Evolutionary conservation across 1,140 invertebrate species (phyloP), one percentile per base, ranked within the genome.

Genomic region (Drosophila littoralis): DNA sequence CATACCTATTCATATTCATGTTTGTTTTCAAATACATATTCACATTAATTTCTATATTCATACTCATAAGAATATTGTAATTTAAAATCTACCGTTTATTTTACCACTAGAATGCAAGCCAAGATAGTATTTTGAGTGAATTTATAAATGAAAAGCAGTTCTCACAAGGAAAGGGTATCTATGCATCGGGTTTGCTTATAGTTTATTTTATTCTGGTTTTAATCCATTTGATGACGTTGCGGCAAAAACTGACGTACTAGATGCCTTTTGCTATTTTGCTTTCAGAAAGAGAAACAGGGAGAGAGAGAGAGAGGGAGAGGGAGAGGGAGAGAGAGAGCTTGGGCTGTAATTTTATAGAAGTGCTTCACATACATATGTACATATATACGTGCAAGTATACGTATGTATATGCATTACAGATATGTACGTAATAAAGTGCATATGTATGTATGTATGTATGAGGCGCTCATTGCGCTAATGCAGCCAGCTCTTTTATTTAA

Each of bases 401-500:
- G 36, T 43, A 54, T 48, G 33, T 48, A 7, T n/a, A 40, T 38
- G 15, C 15, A 15, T 36, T 45, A 45, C 9, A 10, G 45, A 33
- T 55, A n/a, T 15, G 36, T 42, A 46, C 17, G 13, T 35, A 8
- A 57, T 42, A 22, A 40, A 50, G 35, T 28, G 7, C n/a, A n/a
- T n/a, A n/a, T n/a, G n/a, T n/a, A n/a, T n/a, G n/a, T n/a, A n/a
- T n/a, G n/a, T n/a, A 8, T 48, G 22, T 33, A 36, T 50, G 15
- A 32, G 15, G 12, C 58, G 33, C 72, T 64, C 59, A 48, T 64
- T 72, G 55, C 59, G 28, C 45, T 76, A 72, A 55, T 68, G 46
- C 80, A 74, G 46, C 22, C 66, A 71, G 51, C 69, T 80, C 66
- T 83, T 70, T 88, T 75, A 88, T 88, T 89, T 89, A 88, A 88